Base-by-base conservation (phyloP, 2,113 vertebrate genomes). In the Acinonyx jubatus region DNA sequence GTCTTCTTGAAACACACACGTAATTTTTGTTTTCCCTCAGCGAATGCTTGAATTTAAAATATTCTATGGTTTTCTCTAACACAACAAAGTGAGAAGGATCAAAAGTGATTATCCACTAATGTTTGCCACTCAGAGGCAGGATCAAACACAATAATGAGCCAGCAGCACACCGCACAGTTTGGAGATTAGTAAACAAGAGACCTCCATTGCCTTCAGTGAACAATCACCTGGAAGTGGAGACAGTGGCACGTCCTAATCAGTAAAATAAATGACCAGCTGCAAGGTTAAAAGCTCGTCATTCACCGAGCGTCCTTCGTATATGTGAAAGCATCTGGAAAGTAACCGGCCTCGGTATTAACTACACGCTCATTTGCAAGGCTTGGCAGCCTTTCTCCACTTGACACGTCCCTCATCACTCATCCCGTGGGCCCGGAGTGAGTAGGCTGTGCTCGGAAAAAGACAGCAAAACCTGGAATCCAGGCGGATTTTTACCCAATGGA, bases 261-360 rank as follows among this genome's bases (percentile, higher is more conserved):
- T 96, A 97, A 97, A 95, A 96, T 89, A 97, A 97, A 95, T 93
- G 96, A 76, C 91, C 92, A 97, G 94, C 97, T 81, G 83, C 94
- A 81, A 88, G 85, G 94, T 97, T 96, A 87, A 91, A 97, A 96
- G 93, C 84, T 97, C 52, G 10, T 95, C 88, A 91, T 95, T 95
- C 76, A 97, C 71, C 21, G 76, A 94, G 69, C 45, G 88, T 96
- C 97, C 94, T 98, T 96, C 87, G 33, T 52, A 15, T 74, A 38
- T 97, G 52, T 96, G 94, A 97, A 96, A 96, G 97, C 94, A 85
- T 95, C 97, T 95, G 95, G 88, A 95, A 94, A 94, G 95, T 96
- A 96, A 84, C 87, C 0, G 19, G 76, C 45, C 0, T 33, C 18
- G 55, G 14, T 57, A 88, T 91, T 95, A 88, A 88, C 95, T 91